Evolutionary conservation across 1,140 invertebrate species (phyloP), one percentile per base, ranked within the genome.

Genomic region (Radopholus similis): DNA sequence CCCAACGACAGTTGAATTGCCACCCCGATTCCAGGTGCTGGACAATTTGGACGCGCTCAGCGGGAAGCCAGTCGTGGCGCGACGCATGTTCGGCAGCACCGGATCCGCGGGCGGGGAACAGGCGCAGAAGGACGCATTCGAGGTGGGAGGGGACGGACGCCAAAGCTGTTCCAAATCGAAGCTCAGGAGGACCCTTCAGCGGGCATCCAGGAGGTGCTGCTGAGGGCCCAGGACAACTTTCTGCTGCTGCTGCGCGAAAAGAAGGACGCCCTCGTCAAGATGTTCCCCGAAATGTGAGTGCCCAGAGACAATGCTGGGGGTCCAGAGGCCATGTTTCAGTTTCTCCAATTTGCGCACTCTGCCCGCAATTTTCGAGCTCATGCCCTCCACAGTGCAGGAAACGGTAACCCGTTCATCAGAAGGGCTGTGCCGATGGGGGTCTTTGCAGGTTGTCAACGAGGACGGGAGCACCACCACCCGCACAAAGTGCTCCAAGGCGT

Each of bases 381-480:
- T 44, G n/a, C 53, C 73, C 18, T 75, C 73, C 18, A 77, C 71
- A 3, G 37, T 59, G 11, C 58, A 59, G 68, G 75, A 77, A 60
- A 71, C 67, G 15, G 51, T 62, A 40, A 44, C 9, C 40, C 8
- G 21, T 42, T n/a, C n/a, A n/a, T n/a, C n/a, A n/a, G n/a, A n/a
- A n/a, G n/a, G n/a, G n/a, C n/a, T n/a, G n/a, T n/a, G n/a, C n/a
- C n/a, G n/a, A n/a, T n/a, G n/a, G 37, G 37, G 1, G 1, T 2
- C 13, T 49, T 47, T 26, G 15, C 1, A 38, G 49, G 40, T 78
- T 54, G 57, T 75, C 23, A 75, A 75, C 44, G 32, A 74, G 8
- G 73, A 75, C 38, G 73, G 73, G n/a, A 68, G 54, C 34, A 77
- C 71, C 5, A 77, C 75, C 35, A 77, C 69, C 23, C 42, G 57